Evolutionary conservation across 2,888 invertebrate genomes (phyloP), one percentile per base, ranked within the genome.

Genomic region (Saturnia japonica): DNA sequence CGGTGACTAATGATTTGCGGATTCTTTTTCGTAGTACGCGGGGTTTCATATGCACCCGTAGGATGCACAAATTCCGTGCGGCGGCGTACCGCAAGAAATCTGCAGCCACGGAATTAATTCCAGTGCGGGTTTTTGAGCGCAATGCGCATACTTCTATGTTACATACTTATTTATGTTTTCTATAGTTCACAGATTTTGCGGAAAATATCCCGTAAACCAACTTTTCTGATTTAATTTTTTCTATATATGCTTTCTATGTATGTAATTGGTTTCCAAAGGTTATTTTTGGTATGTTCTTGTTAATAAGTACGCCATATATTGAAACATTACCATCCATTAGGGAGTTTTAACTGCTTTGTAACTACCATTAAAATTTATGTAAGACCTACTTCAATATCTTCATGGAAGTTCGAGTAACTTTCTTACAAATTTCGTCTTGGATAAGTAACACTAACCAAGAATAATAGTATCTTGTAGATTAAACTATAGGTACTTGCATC

Each of bases 301-400:
- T n/a, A n/a, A 19, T 25, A 22, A 43, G 19, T 54, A 42, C 34
- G 6, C 34, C 28, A 25, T 43, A 16, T 68, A 22, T 68, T 54
- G 42, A 42, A 40, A 51, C 45, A 16, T 51, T 64, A 64, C 14
- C 51, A 64, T 47, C 25, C 28, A 70, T 51, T 51, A 1, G 64
- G n/a, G 43, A 19, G 28, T 60, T 25, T 64, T 62, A 69, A 69
- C 47, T 64, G 34, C 62, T 45, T 47, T 19, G 47, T 47, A 6
- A 47, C 47, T 34, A 19, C 34, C 9, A 22, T 51, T 19, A n/a
- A 4, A n/a, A 51, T 51, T 51, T 51, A 7, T 51, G 4, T 51
- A 51, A n/a, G 54, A 22, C 22, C 54, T 54, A n/a, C n/a, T 54
- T 54, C n/a, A 54, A 9, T 3, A 54, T 54, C 1, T n/a, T 22